Conservation (phyloP, 2,797 vertebrate genomes). For the Eutrigla gurnardus region DNA sequence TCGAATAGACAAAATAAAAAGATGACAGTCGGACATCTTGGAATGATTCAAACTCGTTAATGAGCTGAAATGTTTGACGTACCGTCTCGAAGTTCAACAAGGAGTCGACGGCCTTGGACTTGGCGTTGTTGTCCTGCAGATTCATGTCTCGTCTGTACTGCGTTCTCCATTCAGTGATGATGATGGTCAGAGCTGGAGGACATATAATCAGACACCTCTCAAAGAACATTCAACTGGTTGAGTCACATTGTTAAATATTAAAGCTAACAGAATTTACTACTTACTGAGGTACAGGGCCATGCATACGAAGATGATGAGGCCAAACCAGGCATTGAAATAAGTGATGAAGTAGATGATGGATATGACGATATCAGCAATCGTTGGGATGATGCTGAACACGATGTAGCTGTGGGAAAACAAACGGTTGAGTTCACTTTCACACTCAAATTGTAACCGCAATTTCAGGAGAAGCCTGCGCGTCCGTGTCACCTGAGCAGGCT, state of each 20-base stretch:
- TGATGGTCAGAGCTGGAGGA: slow-evolving; percentile 89
- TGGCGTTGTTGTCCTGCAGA: slow-evolving; percentile 90
- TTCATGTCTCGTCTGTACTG: slow-evolving; percentile 97
- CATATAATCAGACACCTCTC: not conserved
- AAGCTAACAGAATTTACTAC: slow-evolving; percentile 46
- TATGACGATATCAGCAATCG: slow-evolving; percentile 92
- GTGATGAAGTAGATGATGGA: slow-evolving; percentile 94
- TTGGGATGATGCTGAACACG: slow-evolving; percentile 96
- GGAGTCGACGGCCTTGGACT: slow-evolving; percentile 93
- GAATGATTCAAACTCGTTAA: not conserved
- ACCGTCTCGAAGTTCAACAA: slow-evolving; percentile 98
- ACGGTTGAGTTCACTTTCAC: not conserved
- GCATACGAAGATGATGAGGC: slow-evolving; percentile 96
- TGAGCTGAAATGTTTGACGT: slow-evolving; percentile 20
- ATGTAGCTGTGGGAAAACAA: slow-evolving; percentile 88
- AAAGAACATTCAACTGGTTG: not conserved
- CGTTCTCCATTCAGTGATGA: slow-evolving; percentile 97
- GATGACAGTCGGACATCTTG: not conserved
- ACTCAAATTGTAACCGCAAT: accelerated
- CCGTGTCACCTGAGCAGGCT: slow-evolving; percentile 89
- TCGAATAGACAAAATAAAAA: not conserved
- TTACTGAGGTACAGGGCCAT: slow-evolving; percentile 96
- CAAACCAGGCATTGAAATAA: slow-evolving; percentile 96
- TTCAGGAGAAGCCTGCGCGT: accelerated
- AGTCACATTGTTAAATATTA: not conserved